Evolutionary conservation across 2,113 vertebrate genomes (phyloP).

Genomic region (Chlamydotis undulata): DNA sequence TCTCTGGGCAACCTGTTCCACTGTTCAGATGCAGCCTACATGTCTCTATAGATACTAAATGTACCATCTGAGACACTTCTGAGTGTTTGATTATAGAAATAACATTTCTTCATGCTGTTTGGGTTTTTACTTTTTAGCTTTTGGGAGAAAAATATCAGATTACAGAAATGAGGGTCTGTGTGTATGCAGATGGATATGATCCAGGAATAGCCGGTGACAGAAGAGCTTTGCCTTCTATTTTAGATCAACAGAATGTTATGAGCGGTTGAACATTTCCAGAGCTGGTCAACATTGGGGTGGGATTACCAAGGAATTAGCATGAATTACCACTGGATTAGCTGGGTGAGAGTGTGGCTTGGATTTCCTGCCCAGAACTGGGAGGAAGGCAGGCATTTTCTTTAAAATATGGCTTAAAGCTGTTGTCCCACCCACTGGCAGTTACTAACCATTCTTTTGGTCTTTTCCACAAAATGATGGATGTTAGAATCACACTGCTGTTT

Average conservation of each 20-base stretch:
- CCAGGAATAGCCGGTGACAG: not conserved
- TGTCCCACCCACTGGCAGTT: not conserved
- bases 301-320: not conserved
- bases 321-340: not conserved
- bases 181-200: not conserved
- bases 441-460: fast-evolving
- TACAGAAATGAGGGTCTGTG: not conserved
- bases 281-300: not conserved
- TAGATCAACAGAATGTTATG: not conserved
- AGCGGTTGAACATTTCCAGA: not conserved
- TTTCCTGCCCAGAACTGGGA: not conserved
- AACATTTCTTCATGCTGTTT: not conserved
- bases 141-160: not conserved
- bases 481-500: not conserved
- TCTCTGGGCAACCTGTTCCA: no score
- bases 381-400: not conserved
- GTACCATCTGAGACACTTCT: not conserved
- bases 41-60: not conserved
- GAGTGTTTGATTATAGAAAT: not conserved
- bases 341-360: not conserved
- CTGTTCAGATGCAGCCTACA: not conserved
- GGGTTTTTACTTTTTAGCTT: not conserved
- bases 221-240: not conserved
- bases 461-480: not conserved
- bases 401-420: not conserved